These are phyloP conservation scores for Drosophila ambigua DNA, from an alignment of 1,140 invertebrate genomes.

Conservation along the genomic window DNA sequence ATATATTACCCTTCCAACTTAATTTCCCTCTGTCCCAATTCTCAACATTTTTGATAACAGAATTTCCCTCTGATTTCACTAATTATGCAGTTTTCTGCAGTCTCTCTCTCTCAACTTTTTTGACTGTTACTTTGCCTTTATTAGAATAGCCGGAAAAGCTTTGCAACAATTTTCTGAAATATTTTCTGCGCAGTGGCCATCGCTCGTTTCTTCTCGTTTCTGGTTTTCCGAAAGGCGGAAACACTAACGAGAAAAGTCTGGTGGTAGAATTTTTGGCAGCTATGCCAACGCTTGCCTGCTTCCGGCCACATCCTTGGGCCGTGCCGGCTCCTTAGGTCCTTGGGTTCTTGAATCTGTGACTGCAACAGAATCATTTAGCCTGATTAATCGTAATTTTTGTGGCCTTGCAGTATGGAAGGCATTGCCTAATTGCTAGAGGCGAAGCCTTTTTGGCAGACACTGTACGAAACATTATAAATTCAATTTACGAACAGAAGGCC, in stretches of 20 bases:
- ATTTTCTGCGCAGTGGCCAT: constrained; percentile 44
- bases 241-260: constrained; percentile 66
- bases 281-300: constrained; percentile 17
- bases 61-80: constrained; percentile 51
- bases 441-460: background rate
- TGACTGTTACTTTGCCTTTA: constrained; percentile 49
- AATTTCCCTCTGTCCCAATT: background rate
- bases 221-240: constrained; percentile 39
- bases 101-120: constrained; percentile 28
- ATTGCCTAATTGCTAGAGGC: constrained; percentile 38
- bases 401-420: constrained; percentile 5
- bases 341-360: background rate
- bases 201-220: constrained; percentile 12
- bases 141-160: constrained; percentile 43
- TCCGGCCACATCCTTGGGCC: constrained; percentile 1
- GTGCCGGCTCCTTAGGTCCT: background rate
- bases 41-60: constrained; percentile 13
- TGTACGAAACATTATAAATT: constrained; percentile 53
- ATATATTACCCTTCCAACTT: constrained; percentile 30
- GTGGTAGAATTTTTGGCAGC: constrained; percentile 37
- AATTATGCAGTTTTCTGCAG: constrained; percentile 58
- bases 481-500: constrained; percentile 38
- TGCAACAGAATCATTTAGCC: constrained; percentile 36
- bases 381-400: constrained; percentile 50
- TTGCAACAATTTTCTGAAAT: constrained; percentile 40